Evolutionary conservation across 2,113 vertebrate genomes (phyloP), one percentile per base, ranked within the genome.

Genomic region (Microcebus lehilahytsara): DNA sequence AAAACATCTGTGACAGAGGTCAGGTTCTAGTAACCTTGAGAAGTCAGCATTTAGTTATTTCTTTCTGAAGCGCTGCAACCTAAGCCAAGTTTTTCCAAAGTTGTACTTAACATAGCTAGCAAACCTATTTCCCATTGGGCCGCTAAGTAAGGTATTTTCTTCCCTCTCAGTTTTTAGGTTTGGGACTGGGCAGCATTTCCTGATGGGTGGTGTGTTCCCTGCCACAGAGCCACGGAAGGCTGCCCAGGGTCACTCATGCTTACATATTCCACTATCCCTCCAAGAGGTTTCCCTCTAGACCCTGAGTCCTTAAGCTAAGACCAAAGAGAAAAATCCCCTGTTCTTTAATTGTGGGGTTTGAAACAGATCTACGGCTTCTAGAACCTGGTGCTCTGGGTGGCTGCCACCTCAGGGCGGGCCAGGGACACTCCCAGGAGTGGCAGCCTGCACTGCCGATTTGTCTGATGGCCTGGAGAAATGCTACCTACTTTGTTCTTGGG

Each of bases 371-470:
- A 53, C n/a, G 32, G 19, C 5, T 22, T 42, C n/a, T 5, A 42
- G 75, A 69, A 30, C 17, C 53, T 6, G 27, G 67, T 1, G 6
- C 11, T 42, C 12, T 69, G 75, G 22, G 23, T 8, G 9, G 27
- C 37, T 25, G 17, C 6, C 8, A 10, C 3, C 51, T 53, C 42
- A 19, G 19, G 13, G 37, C 14, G 4, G 60, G 42, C 42, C 5
- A 58, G 40, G 56, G 84, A 11, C 10, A 1, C 67, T n/a, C 5
- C 51, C n/a, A 30, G 53, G 30, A 79, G n/a, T 14, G 23, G 10
- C 71, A 34, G 37, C 8, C 27, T 9, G 1, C 4, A 0, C 34
- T 40, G 2, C 37, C 0, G 1, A 27, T 19, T 60, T 2, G 3
- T 19, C 16, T 53, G 51, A 25, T 22, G 3, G 42, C 37, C 58